A percentile compares a stretch with the other conserved stretches of the same genome.
These are phyloP conservation scores for Dicaeum eximium DNA, from an alignment of 2,113 vertebrate genomes.

Conservation along the genomic window DNA sequence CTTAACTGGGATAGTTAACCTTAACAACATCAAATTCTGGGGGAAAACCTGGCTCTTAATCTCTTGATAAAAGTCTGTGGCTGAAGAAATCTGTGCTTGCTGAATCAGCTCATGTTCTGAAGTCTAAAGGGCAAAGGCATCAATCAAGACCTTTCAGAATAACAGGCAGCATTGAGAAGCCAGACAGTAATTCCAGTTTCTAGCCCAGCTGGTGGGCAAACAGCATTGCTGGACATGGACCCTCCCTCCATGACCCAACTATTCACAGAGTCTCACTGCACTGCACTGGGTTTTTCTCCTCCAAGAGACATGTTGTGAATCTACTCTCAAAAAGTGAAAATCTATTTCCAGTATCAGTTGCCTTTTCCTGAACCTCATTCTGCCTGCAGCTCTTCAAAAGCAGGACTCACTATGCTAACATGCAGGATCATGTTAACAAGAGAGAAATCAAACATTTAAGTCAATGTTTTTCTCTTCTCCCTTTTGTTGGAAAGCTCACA, in stretches of 20 bases:
- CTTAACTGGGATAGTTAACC: background rate
- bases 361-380: background rate
- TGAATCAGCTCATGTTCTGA: background rate
- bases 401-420: background rate
- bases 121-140: background rate
- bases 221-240: background rate
- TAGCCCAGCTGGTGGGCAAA: background rate
- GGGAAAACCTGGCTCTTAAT: background rate
- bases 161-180: background rate
- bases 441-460: background rate
- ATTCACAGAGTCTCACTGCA: background rate
- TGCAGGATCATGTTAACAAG: background rate
- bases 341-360: background rate
- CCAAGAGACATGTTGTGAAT: background rate
- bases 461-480: background rate
- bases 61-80: background rate
- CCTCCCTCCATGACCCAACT: background rate
- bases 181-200: background rate
- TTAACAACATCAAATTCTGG: background rate
- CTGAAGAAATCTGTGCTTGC: background rate
- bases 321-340: background rate
- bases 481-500: background rate
- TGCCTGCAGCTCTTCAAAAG: background rate
- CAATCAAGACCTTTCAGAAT: background rate
- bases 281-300: background rate